Percentiles rank a stretch among this genome's conserved stretches.
These are phyloP conservation scores for Drosophila willistoni DNA, from an alignment of 1,140 invertebrate species.

Conservation along the genomic window DNA sequence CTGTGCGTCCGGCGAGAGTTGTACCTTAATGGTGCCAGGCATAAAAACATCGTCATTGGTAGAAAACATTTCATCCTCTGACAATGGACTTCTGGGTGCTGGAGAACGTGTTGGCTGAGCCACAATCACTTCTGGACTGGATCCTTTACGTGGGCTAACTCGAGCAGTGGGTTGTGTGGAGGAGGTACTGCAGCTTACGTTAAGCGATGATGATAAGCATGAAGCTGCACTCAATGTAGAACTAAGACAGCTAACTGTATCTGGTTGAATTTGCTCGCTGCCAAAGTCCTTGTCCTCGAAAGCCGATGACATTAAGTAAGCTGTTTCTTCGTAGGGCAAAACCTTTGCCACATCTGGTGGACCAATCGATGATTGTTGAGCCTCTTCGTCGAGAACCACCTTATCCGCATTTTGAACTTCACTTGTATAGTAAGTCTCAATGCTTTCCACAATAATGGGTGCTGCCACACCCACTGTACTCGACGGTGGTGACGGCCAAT, in stretches of 20 bases:
- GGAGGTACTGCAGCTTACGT: constrained; percentile 73
- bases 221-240: constrained; percentile 85
- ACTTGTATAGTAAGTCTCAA: constrained; percentile 93
- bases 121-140: constrained; percentile 84
- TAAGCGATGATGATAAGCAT: constrained; percentile 83
- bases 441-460: constrained; percentile 88
- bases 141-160: constrained; percentile 52
- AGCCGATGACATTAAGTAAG: constrained; percentile 78
- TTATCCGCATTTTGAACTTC: constrained; percentile 88
- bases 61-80: constrained; percentile 86
- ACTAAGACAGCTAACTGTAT: constrained; percentile 84
- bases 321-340: constrained; percentile 78
- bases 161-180: constrained; percentile 64
- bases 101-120: constrained; percentile 86
- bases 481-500: constrained; percentile 91
- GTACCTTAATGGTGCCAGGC: constrained; percentile 84
- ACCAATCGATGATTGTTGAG: constrained; percentile 85
- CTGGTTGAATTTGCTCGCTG: constrained; percentile 65
- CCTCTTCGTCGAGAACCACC: constrained; percentile 85
- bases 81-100: constrained; percentile 85
- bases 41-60: constrained; percentile 88
- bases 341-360: constrained; percentile 72
- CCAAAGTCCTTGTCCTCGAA: constrained; percentile 77
- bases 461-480: constrained; percentile 86
- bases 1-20: constrained; percentile 85